Conservation (phyloP, 2,888 invertebrate species). For the Abscondita cerata region DNA sequence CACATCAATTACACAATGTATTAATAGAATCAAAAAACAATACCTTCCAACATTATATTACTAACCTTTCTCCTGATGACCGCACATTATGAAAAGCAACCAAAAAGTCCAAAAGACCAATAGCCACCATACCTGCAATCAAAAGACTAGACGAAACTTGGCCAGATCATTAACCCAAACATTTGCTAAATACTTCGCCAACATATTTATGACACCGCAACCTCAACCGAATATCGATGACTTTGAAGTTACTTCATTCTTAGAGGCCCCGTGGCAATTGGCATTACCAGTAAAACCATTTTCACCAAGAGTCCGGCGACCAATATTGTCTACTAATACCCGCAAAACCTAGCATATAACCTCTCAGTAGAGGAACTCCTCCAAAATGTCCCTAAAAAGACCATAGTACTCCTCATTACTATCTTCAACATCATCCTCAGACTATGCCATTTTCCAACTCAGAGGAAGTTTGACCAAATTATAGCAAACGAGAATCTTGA, state of each 20-base stretch:
- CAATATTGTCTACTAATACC: neutral
- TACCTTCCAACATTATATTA: neutral
- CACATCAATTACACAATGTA: neutral
- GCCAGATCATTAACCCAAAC: neutral
- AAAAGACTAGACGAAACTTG: neutral
- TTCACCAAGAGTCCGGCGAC: neutral
- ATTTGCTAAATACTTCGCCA: neutral
- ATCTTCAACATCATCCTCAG: neutral
- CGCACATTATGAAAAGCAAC: neutral
- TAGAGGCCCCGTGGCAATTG: neutral
- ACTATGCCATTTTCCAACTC: neutral
- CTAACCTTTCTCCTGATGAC: neutral
- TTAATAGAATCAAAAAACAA: neutral
- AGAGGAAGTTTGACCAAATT: neutral
- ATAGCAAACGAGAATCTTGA: neutral
- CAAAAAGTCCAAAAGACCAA: constrained; percentile 6
- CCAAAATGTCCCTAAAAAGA: neutral
- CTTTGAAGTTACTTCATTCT: neutral
- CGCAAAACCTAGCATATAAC: neutral
- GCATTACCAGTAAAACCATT: neutral
- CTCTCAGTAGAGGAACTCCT: neutral
- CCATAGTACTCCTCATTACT: neutral
- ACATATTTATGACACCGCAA: neutral
- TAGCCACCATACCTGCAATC: neutral
- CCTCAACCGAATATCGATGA: neutral